These are phyloP conservation scores for Tamias sibiricus DNA, from an alignment of 2,113 vertebrate species.

Conservation along the genomic window DNA sequence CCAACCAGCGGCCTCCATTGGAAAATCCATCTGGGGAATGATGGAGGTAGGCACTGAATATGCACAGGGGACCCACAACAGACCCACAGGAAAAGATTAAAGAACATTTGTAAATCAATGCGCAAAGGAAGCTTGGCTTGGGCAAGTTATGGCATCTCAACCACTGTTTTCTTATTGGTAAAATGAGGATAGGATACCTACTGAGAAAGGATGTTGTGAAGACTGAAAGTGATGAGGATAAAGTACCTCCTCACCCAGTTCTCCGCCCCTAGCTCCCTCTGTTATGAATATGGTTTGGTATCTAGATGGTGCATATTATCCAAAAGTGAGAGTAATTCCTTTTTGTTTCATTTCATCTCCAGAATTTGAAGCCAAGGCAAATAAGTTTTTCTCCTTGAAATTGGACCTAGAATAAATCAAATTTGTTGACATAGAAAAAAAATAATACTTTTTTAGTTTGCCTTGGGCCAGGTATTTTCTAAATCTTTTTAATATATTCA, in stretches of 20 bases:
- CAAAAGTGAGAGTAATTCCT: not conserved
- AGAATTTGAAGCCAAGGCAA: conserved; percentile 43
- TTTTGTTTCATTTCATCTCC: not conserved
- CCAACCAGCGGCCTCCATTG: not conserved
- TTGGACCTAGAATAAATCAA: not conserved
- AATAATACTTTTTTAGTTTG: not conserved
- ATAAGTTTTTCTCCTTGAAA: conserved; percentile 37
- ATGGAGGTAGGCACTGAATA: not conserved
- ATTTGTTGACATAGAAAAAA: conserved; percentile 1
- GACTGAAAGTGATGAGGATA: not conserved
- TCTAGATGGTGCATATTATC: not conserved
- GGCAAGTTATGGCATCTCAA: not conserved
- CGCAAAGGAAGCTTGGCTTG: not conserved
- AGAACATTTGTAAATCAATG: conserved; percentile 4
- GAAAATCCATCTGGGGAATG: not conserved
- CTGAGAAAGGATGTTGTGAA: not conserved
- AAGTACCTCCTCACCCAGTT: not conserved
- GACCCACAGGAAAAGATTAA: not conserved
- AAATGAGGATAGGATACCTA: not conserved
- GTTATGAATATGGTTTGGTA: not conserved
- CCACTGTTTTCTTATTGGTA: not conserved
- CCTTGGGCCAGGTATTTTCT: conserved; percentile 1
- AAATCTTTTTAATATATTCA: not conserved
- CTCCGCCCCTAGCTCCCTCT: not conserved
- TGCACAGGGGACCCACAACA: not conserved